Evolutionary conservation across 2,888 invertebrate genomes (phyloP).

Genomic region (Apotomis betuletana): DNA sequence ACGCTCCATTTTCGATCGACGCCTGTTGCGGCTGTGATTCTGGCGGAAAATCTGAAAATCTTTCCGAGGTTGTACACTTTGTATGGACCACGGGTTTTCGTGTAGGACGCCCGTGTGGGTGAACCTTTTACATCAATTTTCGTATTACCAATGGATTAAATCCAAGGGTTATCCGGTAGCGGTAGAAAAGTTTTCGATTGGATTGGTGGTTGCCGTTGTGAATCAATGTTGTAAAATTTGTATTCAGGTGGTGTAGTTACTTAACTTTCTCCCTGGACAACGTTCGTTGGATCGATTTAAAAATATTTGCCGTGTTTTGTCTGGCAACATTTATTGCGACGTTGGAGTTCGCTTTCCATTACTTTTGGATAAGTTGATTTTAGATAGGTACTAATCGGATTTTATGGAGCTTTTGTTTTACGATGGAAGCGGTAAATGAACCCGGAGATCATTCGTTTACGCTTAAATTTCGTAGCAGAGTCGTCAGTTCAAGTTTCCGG

Average conservation of each 20-base stretch:
- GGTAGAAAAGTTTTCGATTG: constrained; percentile 75
- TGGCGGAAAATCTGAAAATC: constrained; percentile 71
- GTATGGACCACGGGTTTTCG: constrained; percentile 67
- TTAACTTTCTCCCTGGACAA: constrained; percentile 68
- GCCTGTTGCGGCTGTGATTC: constrained; percentile 66
- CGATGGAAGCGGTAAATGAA: constrained; percentile 23
- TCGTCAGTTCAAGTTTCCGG: not conserved
- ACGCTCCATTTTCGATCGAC: constrained; percentile 69
- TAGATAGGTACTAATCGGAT: constrained; percentile 38
- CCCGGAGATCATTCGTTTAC: constrained; percentile 21
- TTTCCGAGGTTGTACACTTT: constrained; percentile 66
- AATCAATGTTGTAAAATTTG: constrained; percentile 80
- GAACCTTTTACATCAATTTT: constrained; percentile 81
- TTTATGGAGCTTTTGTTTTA: constrained; percentile 31
- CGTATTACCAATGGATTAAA: constrained; percentile 83
- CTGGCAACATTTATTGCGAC: constrained; percentile 36
- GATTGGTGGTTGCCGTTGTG: constrained; percentile 72
- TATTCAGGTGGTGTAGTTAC: constrained; percentile 71
- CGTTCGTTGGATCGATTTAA: constrained; percentile 68
- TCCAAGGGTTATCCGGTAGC: constrained; percentile 71
- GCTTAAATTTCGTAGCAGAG: not conserved
- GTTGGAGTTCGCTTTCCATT: constrained; percentile 35
- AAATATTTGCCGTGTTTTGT: constrained; percentile 52
- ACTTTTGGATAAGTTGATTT: constrained; percentile 33
- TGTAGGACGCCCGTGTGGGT: constrained; percentile 63